Conservation (phyloP, 2,797 vertebrate species). For the Brachyrhaphis roseni region DNA sequence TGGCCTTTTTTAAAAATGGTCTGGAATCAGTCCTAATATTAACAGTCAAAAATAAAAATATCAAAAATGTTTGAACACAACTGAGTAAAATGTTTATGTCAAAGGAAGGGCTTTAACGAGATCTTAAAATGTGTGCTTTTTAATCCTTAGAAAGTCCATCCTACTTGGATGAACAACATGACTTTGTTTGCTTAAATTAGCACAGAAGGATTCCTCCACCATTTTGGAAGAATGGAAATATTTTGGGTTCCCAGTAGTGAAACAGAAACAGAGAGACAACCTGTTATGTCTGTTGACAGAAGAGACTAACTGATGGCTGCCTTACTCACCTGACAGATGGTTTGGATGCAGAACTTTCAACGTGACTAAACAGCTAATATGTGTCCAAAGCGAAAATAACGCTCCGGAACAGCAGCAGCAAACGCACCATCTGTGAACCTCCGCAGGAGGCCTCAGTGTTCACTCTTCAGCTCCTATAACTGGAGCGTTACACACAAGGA, state of each 20-base stretch:
- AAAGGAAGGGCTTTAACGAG: no score
- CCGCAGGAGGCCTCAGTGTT: not conserved
- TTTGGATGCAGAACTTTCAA: not conserved
- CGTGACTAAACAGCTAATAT: not conserved
- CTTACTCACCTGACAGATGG: constrained; percentile 1
- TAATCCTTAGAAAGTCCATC: not conserved
- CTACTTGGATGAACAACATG: not conserved
- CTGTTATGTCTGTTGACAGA: not conserved
- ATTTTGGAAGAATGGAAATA: not conserved
- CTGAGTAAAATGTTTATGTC: not conserved
- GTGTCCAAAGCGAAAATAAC: not conserved
- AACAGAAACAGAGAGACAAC: not conserved
- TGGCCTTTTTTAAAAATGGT: not conserved
- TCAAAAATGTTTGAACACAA: not conserved
- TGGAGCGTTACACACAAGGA: not conserved
- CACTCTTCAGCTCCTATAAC: not conserved
- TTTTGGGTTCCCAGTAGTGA: not conserved
- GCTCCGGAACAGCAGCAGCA: not conserved
- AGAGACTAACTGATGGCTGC: not conserved
- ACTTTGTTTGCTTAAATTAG: not conserved
- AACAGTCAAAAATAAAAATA: no score
- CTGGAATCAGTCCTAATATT: not conserved
- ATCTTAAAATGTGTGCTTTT: not conserved
- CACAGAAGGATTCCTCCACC: not conserved
- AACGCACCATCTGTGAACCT: constrained; percentile 1